These are phyloP conservation scores for Sphyrna mokarran DNA, from an alignment of 2,113 vertebrate genomes.

Conservation along the genomic window DNA sequence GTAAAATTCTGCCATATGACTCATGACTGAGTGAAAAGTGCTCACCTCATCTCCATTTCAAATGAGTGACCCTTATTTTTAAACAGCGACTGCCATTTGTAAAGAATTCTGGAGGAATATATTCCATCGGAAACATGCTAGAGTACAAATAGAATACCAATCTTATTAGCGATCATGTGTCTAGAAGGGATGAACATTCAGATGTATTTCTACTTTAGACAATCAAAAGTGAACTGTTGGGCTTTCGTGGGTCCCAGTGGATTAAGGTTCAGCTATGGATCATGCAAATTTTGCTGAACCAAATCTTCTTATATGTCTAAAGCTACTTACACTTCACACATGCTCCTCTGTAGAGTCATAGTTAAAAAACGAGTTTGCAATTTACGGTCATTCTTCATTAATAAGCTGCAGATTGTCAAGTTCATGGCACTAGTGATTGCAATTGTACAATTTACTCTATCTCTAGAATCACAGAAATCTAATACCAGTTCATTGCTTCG, in stretches of 20 bases:
- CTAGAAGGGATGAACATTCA: not conserved
- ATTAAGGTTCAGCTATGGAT: not conserved
- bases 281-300: not conserved
- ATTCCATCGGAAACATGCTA: not conserved
- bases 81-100: too few species aligned
- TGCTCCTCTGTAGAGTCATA: not conserved
- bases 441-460: not conserved
- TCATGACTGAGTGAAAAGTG: too few species aligned
- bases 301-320: not conserved
- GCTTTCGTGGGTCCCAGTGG: not conserved
- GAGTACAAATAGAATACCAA: not conserved
- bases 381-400: not conserved
- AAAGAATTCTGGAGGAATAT: not conserved
- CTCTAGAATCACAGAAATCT: not conserved
- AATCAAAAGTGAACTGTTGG: not conserved
- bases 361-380: not conserved
- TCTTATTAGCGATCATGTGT: not conserved
- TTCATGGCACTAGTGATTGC: not conserved
- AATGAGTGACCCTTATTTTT: too few species aligned
- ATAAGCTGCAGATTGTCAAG: not conserved
- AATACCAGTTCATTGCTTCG: not conserved
- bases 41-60: too few species aligned
- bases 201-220: not conserved
- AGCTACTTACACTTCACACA: not conserved
- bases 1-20: too few species aligned